Conservation (phyloP, 2,888 invertebrate species). For the Pammene aurita region DNA sequence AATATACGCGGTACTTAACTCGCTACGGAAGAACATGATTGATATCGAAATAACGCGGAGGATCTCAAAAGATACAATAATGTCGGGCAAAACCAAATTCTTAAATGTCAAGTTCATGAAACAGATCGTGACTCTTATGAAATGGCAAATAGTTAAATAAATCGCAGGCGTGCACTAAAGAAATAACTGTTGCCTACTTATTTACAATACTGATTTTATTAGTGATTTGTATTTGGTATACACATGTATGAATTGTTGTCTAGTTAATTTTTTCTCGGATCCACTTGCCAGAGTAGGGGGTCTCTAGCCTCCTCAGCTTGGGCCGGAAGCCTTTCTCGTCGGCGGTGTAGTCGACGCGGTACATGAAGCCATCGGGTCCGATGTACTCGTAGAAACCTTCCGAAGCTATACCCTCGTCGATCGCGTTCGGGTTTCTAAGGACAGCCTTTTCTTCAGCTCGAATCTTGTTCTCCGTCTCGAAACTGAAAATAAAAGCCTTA, state of each 20-base stretch:
- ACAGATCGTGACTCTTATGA: conserved; percentile 56
- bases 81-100: conserved; percentile 51
- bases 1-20: conserved; percentile 46
- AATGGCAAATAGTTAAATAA: conserved; percentile 52
- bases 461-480: conserved; percentile 82
- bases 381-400: conserved; percentile 81
- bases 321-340: conserved; percentile 81
- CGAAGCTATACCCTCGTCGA: conserved; percentile 79
- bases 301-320: conserved; percentile 73
- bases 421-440: conserved; percentile 75
- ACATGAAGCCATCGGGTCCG: conserved; percentile 80
- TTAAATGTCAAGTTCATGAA: conserved; percentile 72
- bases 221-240: conserved; percentile 45
- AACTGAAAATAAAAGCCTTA: conserved; percentile 57
- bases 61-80: conserved; percentile 31
- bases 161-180: conserved; percentile 46
- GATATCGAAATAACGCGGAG: conserved; percentile 22
- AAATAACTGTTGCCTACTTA: conserved; percentile 56
- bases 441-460: conserved; percentile 80
- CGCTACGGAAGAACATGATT: conserved; percentile 18
- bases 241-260: conserved; percentile 42
- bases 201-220: conserved; percentile 72
- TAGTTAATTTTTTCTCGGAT: conserved; percentile 74
- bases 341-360: conserved; percentile 80
- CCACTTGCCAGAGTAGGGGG: conserved; percentile 79